A percentile compares a stretch with the other conserved stretches of the same genome.
Evolutionary conservation across 2,888 invertebrate genomes (phyloP).

Genomic region (Criorhina ranunculi): DNA sequence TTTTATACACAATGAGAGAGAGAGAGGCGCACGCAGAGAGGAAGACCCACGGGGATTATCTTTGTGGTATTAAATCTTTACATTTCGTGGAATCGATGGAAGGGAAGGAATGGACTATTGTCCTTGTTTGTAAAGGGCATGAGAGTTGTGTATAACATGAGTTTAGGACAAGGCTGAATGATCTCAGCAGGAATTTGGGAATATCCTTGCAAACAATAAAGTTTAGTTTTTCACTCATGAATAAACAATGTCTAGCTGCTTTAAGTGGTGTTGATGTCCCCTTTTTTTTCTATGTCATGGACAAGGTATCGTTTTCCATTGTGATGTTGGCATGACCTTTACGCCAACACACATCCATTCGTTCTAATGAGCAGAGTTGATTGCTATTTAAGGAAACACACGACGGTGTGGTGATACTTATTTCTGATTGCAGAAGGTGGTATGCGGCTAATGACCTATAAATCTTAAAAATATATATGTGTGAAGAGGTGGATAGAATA

Average conservation of each 20-base stretch:
- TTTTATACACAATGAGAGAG: constrained; percentile 29
- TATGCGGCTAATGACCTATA: not conserved
- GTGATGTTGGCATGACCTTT: constrained; percentile 22
- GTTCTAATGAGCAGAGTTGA: not conserved
- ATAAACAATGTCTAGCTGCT: not conserved
- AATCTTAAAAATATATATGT: not conserved
- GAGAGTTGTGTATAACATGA: not conserved
- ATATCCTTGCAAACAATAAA: not conserved
- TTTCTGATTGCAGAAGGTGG: not conserved
- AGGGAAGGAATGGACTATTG: not conserved
- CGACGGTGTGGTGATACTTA: not conserved
- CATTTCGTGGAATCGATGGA: constrained; percentile 26
- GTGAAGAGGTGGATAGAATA: no score
- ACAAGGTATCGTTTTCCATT: not conserved
- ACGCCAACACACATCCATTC: constrained; percentile 14
- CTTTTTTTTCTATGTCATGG: not conserved
- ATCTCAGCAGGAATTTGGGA: not conserved
- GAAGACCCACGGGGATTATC: constrained; percentile 60
- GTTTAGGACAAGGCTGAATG: not conserved
- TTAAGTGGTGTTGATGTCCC: not conserved
- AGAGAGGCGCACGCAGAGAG: not conserved
- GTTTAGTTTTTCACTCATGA: constrained; percentile 7
- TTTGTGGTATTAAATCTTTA: constrained; percentile 54
- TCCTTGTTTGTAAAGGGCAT: not conserved
- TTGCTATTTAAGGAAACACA: not conserved